phyloP scores from a whole-genome alignment of 2,888 invertebrate genomes.

The Drosophila hamatofila region DNA sequence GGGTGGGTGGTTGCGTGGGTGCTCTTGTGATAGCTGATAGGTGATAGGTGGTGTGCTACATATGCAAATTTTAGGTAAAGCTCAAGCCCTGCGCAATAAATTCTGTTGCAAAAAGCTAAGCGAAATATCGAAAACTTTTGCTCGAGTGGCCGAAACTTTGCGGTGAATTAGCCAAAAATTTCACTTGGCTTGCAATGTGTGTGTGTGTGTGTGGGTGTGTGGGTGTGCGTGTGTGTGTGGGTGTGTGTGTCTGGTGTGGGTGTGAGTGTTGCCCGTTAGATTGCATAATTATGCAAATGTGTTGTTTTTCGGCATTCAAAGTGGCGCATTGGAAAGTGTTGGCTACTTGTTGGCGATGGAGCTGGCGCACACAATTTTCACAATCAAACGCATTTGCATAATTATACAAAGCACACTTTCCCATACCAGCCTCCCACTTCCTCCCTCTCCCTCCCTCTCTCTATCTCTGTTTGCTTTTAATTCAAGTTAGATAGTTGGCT shows the following conservation, averaged over 20 bases:
- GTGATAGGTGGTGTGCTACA: constrained; percentile 31
- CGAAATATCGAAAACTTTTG: constrained; percentile 67
- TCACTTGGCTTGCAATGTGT: constrained; percentile 39
- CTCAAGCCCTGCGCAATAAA: constrained; percentile 55
- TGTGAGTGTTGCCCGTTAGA: constrained; percentile 61
- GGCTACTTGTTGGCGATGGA: constrained; percentile 62
- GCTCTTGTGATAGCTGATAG: neutral
- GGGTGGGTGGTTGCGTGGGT: neutral
- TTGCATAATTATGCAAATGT: constrained; percentile 83
- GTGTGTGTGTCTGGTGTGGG: constrained; percentile 40
- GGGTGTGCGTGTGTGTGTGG: constrained; percentile 25
- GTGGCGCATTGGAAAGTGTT: constrained; percentile 74
- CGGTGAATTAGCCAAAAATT: constrained; percentile 65
- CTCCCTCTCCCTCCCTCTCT: neutral
- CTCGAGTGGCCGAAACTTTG: constrained; percentile 57
- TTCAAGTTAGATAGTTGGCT: constrained; percentile 78
- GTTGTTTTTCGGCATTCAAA: constrained; percentile 74
- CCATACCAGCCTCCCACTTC: constrained; percentile 1
- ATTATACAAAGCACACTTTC: constrained; percentile 66
- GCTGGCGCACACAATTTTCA: constrained; percentile 69
- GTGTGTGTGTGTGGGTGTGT: constrained; percentile 13
- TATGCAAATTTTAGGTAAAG: constrained; percentile 58
- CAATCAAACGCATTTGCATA: constrained; percentile 79
- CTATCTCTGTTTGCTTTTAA: constrained; percentile 54
- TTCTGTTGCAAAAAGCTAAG: constrained; percentile 59